Evolutionary conservation across 2,888 invertebrate genomes (phyloP).

Genomic region (Galeopsomyia nigrocyanea): DNA sequence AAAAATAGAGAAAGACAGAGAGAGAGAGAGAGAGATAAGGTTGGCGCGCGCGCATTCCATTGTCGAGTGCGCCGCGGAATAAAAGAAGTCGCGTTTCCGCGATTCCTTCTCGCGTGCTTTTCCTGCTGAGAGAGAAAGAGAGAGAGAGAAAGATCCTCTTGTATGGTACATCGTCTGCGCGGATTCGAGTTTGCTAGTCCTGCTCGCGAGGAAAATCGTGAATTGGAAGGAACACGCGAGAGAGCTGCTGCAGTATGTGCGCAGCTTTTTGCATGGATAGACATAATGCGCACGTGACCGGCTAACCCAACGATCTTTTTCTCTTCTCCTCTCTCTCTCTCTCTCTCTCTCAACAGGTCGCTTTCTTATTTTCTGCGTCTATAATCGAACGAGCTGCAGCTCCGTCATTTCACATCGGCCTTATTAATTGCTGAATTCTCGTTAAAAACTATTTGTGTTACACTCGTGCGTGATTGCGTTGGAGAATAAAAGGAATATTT

Average conservation of each 20-base stretch:
- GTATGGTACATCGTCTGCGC: not conserved
- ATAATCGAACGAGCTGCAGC: constrained; percentile 7
- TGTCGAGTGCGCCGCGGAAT: constrained; percentile 40
- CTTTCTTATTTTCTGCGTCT: not conserved
- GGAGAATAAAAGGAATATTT: too few relatives aligned
- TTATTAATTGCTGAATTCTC: too few relatives aligned
- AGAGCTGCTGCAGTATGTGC: too few relatives aligned
- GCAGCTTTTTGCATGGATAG: constrained; percentile 9
- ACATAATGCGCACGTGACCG: constrained; percentile 33
- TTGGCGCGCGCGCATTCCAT: constrained; percentile 37
- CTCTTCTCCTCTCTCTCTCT: not conserved
- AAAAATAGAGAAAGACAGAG: not conserved
- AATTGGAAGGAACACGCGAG: constrained; percentile 32
- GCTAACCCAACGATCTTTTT: constrained; percentile 30
- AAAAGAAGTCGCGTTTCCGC: constrained; percentile 40
- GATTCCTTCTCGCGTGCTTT: constrained; percentile 36
- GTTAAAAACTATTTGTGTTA: too few relatives aligned
- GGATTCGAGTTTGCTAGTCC: too few relatives aligned
- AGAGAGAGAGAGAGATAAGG: constrained; percentile 3
- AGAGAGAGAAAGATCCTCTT: not conserved
- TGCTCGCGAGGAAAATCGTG: constrained; percentile 33
- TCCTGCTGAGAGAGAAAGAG: constrained; percentile 19
- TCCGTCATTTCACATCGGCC: constrained; percentile 21
- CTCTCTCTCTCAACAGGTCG: not conserved
- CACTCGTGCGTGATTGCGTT: too few relatives aligned